phyloP scores from a whole-genome alignment of 2,888 invertebrate genomes.

The Prosopocoilus inquinatus region DNA sequence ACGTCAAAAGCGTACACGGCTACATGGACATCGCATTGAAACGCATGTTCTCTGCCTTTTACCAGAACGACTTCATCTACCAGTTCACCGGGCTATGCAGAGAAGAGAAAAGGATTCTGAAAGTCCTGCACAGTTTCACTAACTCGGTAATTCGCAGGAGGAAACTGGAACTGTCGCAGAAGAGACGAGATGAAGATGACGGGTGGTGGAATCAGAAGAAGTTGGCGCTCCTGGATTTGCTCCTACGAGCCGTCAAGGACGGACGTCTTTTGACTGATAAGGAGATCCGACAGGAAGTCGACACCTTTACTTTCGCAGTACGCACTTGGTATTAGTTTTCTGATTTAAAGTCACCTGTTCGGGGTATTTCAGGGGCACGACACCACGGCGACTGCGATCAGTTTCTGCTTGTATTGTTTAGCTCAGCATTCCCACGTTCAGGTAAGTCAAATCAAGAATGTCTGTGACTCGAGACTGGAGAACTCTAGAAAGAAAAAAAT shows the following conservation, averaged over 20 bases:
- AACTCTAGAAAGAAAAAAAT: no score
- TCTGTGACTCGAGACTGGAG: no score
- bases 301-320: neutral
- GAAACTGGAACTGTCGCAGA: conserved; percentile 21
- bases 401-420: conserved; percentile 45
- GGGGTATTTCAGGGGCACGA: conserved; percentile 26
- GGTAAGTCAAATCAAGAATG: conserved; percentile 16
- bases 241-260: no score
- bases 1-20: conserved; percentile 67
- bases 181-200: no score
- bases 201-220: no score
- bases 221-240: no score
- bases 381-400: conserved; percentile 45
- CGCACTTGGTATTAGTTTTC: neutral
- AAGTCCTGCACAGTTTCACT: neutral
- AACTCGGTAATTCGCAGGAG: neutral
- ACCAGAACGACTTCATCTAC: conserved; percentile 32
- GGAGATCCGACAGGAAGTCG: no score
- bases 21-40: conserved; percentile 33
- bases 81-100: neutral
- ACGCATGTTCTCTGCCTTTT: conserved; percentile 47
- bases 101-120: neutral
- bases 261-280: no score
- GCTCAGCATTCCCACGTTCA: conserved; percentile 45
- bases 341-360: neutral